A percentile compares a stretch with the other conserved stretches of the same genome.
These are phyloP conservation scores for Ptychochromis oligacanthus DNA, from an alignment of 2,113 vertebrate genomes.

Conservation along the genomic window DNA sequence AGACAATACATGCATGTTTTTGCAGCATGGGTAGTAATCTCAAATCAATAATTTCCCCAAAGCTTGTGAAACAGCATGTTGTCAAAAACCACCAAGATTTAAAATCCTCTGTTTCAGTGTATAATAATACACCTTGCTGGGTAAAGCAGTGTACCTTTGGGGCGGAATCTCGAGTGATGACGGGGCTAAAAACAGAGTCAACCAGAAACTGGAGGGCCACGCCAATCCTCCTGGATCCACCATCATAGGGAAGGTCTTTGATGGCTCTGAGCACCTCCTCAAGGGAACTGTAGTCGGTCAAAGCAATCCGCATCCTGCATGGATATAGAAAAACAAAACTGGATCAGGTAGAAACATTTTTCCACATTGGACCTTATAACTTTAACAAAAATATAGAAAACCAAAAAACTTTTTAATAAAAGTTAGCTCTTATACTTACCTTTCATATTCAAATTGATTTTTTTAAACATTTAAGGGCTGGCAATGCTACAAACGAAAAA, in stretches of 20 bases:
- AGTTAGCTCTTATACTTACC: neutral
- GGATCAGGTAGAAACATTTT: neutral
- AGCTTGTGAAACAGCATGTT: slow-evolving; percentile 2
- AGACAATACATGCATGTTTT: neutral
- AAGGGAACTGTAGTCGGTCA: slow-evolving; percentile 81
- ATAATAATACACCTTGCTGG: neutral
- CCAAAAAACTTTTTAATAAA: neutral
- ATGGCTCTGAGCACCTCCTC: slow-evolving; percentile 79
- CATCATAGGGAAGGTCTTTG: slow-evolving; percentile 76
- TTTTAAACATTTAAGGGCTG: neutral
- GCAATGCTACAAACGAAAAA: neutral
- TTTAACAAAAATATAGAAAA: neutral
- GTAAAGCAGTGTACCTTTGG: slow-evolving; percentile 81
- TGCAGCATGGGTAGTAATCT: slow-evolving; percentile 31
- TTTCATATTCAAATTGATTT: neutral
- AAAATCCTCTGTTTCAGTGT: neutral
- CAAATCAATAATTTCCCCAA: neutral
- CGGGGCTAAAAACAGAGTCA: slow-evolving; percentile 74
- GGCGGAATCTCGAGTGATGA: slow-evolving; percentile 75
- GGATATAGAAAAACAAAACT: neutral
- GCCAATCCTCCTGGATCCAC: slow-evolving; percentile 79
- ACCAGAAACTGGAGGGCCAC: slow-evolving; percentile 82
- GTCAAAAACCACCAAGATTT: slow-evolving; percentile 7
- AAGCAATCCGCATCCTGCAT: slow-evolving; percentile 83
- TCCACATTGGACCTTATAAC: neutral